phyloP scores from a whole-genome alignment of 2,888 invertebrate genomes.

The Alviniconcha strummeri region DNA sequence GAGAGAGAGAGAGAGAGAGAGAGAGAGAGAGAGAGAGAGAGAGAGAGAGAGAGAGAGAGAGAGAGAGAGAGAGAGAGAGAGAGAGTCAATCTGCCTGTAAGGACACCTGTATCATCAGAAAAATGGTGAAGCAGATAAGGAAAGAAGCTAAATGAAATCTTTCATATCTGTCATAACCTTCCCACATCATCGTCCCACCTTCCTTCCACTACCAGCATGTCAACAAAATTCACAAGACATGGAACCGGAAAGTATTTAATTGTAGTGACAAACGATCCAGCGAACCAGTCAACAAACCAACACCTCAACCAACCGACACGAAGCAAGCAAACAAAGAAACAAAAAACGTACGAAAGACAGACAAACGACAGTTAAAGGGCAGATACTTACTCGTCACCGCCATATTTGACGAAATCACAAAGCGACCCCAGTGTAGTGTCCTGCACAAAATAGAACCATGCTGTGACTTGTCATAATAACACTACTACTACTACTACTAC shows the following conservation, averaged over 20 bases:
- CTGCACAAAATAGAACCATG: slow-evolving; percentile 11
- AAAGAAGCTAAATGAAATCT: too few species aligned
- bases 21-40: slow-evolving; percentile 7
- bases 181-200: too few species aligned
- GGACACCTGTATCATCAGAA: too few species aligned
- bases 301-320: neutral
- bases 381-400: slow-evolving; percentile 64
- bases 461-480: too few species aligned
- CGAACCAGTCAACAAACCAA: neutral
- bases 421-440: slow-evolving; percentile 53
- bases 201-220: too few species aligned
- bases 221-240: too few species aligned
- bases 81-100: neutral
- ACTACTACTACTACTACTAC: too few species aligned
- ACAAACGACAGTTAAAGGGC: too few species aligned
- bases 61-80: neutral
- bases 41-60: neutral
- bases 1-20: slow-evolving; percentile 13
- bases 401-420: slow-evolving; percentile 71
- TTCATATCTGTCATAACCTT: too few species aligned
- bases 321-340: neutral
- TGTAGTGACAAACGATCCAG: neutral
- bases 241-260: too few species aligned
- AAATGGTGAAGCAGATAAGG: too few species aligned
- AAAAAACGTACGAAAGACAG: neutral